Conservation (phyloP, 2,888 invertebrate species). For the Calliopum simillimum region DNA sequence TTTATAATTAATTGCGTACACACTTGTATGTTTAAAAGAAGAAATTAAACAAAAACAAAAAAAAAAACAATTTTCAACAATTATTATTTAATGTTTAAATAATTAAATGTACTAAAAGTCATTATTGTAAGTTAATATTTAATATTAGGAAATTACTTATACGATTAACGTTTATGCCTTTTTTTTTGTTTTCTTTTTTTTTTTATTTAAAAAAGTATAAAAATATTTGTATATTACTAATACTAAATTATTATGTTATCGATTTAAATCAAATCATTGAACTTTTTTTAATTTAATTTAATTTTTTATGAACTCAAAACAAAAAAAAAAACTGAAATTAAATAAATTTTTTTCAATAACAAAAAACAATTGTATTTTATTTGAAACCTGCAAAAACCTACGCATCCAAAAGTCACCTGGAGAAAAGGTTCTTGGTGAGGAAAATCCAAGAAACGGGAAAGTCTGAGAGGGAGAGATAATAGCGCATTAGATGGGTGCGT, state of each 20-base stretch:
- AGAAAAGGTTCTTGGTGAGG: too few species aligned
- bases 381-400: too few species aligned
- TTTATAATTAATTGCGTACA: slow-evolving; percentile 25
- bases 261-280: slow-evolving; percentile 30
- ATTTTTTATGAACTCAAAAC: slow-evolving; percentile 33
- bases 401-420: too few species aligned
- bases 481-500: too few species aligned
- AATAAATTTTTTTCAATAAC: slow-evolving; percentile 31
- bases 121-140: slow-evolving; percentile 62
- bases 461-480: too few species aligned
- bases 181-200: slow-evolving; percentile 53
- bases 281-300: slow-evolving; percentile 35
- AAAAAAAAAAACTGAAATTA: slow-evolving; percentile 29
- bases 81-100: slow-evolving; percentile 58
- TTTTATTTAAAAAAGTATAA: slow-evolving; percentile 57
- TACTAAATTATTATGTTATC: slow-evolving; percentile 65
- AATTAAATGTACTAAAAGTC: slow-evolving; percentile 63
- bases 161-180: slow-evolving; percentile 54
- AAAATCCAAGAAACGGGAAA: too few species aligned
- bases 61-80: slow-evolving; percentile 45
- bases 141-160: slow-evolving; percentile 43
- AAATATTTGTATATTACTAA: slow-evolving; percentile 65
- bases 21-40: too few species aligned
- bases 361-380: not conserved
- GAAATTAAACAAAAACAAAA: slow-evolving; percentile 38